Evolutionary conservation across 2,113 vertebrate genomes (phyloP).

Genomic region (Percina caprodes): DNA sequence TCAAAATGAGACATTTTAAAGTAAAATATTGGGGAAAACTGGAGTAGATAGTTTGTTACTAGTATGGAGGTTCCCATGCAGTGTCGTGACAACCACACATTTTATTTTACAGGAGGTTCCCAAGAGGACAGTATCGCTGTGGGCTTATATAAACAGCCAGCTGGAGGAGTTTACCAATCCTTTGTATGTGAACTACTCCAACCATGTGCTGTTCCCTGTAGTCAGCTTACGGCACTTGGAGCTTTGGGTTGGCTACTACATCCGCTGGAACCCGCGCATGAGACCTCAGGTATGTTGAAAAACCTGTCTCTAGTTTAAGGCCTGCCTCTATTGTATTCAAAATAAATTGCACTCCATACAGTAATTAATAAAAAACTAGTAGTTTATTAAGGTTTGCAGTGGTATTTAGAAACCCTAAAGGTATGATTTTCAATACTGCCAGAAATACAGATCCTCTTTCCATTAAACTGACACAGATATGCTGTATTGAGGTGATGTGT

Average conservation of each 20-base stretch:
- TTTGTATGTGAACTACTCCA: slow-evolving; percentile 93
- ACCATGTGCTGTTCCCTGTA: slow-evolving; percentile 95
- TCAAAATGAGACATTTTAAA: neutral
- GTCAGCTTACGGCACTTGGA: slow-evolving; percentile 97
- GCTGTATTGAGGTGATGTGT: too few species aligned
- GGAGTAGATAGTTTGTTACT: neutral
- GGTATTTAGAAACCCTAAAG: too few species aligned
- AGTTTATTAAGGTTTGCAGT: too few species aligned
- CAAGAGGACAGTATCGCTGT: slow-evolving; percentile 92
- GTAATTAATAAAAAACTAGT: too few species aligned
- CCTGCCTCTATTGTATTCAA: neutral
- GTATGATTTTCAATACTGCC: too few species aligned
- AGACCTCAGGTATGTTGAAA: slow-evolving; percentile 89
- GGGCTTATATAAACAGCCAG: slow-evolving; percentile 98
- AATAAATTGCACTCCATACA: neutral
- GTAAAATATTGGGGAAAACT: neutral
- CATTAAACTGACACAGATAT: too few species aligned
- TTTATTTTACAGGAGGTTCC: slow-evolving; percentile 87
- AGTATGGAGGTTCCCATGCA: neutral
- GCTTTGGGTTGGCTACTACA: slow-evolving; percentile 98
- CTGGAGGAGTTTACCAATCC: slow-evolving; percentile 97
- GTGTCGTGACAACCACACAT: neutral
- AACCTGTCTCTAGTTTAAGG: neutral
- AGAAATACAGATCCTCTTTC: too few species aligned
- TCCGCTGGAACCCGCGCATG: slow-evolving; percentile 98